Base-by-base conservation (phyloP, 2,113 vertebrate genomes). In the Alaudala cheleensis region DNA sequence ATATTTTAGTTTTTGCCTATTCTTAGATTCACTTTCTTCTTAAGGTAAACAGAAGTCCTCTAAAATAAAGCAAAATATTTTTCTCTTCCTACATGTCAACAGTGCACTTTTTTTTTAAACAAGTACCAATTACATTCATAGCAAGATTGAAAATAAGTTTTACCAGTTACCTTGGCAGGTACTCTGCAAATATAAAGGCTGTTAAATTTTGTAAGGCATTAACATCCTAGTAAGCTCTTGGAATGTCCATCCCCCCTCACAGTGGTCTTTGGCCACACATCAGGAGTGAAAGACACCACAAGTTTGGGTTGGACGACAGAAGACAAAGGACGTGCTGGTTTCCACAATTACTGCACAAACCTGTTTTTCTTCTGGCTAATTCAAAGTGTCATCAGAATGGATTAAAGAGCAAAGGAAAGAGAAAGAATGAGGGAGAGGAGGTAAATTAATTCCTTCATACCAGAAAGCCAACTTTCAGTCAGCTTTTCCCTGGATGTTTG, bases 381-480 rank as follows among this genome's bases (percentile, higher is more conserved):
- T 97, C 91, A 93, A 92, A 97, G 93, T 95, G 91, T 97, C 97
- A 95, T 96, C 88, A 95, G 80, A 97, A 82, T 91, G 83, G 93
- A 96, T 98, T 97, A 95, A 89, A 94, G 49, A 92, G 50, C 33
- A 25, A 62, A 80, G 92, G 81, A 97, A 97, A 96, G 94, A 93
- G 58, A 83, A 94, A 83, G 79, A 92, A 21, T 23, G 6, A 93
- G 66, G 34, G 76, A 95, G 64, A 93, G 77, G 93, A 97, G 94
- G 95, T 96, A 97, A 98, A 98, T 98, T 95, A 98, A 98, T 97
- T 97, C 97, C 93, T 97, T 93, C 97, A 74, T 90, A 95, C 82
- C 81, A 92, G 91, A 96, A 96, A 97, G 86, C 90, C 95, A 97
- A 97, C 93, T 97, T 96, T 95, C 95, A 94, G 97, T 97, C 94